Base-by-base conservation (phyloP, 2,113 vertebrate species). In the Malaclemys terrapin region DNA sequence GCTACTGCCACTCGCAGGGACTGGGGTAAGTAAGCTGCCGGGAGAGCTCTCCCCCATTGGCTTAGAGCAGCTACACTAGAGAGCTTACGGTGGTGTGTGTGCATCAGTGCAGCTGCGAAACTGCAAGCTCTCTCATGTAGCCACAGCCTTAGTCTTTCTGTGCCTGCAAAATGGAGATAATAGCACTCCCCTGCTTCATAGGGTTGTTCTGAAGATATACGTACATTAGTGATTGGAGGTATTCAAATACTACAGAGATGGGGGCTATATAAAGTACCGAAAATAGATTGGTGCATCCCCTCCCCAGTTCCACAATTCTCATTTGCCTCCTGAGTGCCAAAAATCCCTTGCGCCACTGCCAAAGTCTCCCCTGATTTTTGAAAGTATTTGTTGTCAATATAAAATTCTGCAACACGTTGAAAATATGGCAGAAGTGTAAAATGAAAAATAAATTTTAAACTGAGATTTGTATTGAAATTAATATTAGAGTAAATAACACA, bases 361-460 rank as follows among this genome's bases (percentile, higher is more conserved):
- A 0, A 49, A 96, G 50, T 96, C 85, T 35, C 12, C n/a, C 38
- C 8, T 50, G 27, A 2, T 87, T 14, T 79, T 89, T 91, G 31
- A 29, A 4, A 1, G 0, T 1, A 5, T 85, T 35, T 54, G 35
- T 69, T 94, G n/a, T 84, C 65, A 54, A 56, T 89, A 87, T 22
- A 13, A 38, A 52, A 57, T 38, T 90, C 19, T 87, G 9, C 69
- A 42, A 20, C 87, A 56, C 42, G 2, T 8, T 82, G 56, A 89
- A 90, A 78, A 87, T 22, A 52, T 29, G 10, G 25, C 82, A 25
- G 17, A 49, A 59, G 27, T n/a, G 31, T 83, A 14, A 87, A 91
- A 82, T 72, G 8, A 85, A 78, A 19, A 84, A 22, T 88, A 82
- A 90, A 89, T 90, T 87, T 84, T 85, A 87, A 87, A 69, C 35